Evolutionary conservation across 1,140 invertebrate species (phyloP), one percentile per base, ranked within the genome.

Genomic region (Drosophila sulfurigaster): DNA sequence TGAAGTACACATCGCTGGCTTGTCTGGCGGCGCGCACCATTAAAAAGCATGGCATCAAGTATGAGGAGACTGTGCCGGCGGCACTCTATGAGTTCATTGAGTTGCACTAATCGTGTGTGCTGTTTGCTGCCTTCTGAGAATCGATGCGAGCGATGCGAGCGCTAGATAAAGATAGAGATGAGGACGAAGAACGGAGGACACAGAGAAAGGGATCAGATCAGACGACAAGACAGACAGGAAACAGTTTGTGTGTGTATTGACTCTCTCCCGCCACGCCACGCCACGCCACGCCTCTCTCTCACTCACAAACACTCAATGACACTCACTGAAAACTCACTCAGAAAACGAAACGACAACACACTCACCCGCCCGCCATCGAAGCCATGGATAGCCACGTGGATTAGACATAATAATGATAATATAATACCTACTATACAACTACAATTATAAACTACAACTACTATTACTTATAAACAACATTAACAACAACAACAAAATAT

Each of bases 11-110:
- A 28, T 96, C 95, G 56, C 94, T 98, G 62, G 95, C 96, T 79
- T 98, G 97, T 92, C 93, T 97, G 51, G 96, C 97, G 4, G 96
- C 97, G 3, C 94, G 95, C 69, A 95, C 95, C 3, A 95, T 98
- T 25, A 83, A 91, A 56, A 70, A 86, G 56, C 82, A 93, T 70
- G 56, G 74, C 51, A 90, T 93, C n/a, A 51, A 79, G 20, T 93
- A 92, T 67, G 46, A 66, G 58, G 71, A 76, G 2, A 16, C 52
- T 5, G 92, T 93, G 52, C 92, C 92, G 16, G 54, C 56, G 56
- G 77, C 88, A n/a, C 77, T 93, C 5, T 79, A 89, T 38, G 74
- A 86, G 46, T 92, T 93, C 73, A 92, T 93, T 49, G 92, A 92
- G 70, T 76, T 82, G 59, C 92, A 93, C 70, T 93, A 91, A 56